phyloP scores from a whole-genome alignment of 2,113 vertebrate genomes.

The Colaptes auratus region DNA sequence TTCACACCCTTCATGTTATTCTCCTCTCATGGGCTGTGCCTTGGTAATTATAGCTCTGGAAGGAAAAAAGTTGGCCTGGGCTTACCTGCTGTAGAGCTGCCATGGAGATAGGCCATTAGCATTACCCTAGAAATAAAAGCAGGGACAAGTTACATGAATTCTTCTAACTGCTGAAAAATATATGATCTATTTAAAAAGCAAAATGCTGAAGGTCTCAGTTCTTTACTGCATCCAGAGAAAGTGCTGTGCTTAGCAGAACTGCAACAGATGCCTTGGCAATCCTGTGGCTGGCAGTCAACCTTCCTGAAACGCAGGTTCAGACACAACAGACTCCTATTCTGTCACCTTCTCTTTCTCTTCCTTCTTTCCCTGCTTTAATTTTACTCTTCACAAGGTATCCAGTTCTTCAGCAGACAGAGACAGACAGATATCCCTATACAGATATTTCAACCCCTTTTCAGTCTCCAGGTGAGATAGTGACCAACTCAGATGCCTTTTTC shows the following conservation, averaged over 20 bases:
- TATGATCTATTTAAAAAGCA: constrained; percentile 9
- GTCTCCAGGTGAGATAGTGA: neutral
- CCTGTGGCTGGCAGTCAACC: neutral
- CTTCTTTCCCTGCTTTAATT: neutral
- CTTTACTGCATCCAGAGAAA: neutral
- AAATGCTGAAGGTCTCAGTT: neutral
- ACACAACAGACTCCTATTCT: neutral
- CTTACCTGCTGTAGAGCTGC: neutral
- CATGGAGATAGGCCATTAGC: neutral
- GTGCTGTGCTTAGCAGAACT: neutral
- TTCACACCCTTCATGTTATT: neutral
- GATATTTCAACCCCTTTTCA: neutral
- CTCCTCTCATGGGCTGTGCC: neutral
- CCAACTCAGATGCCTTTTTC: neutral
- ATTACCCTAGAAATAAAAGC: neutral
- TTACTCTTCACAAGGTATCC: neutral
- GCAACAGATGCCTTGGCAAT: neutral
- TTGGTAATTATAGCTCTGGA: neutral
- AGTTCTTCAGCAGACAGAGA: neutral
- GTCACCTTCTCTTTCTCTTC: neutral
- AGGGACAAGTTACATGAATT: neutral
- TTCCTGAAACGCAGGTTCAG: neutral
- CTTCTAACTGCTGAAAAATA: neutral
- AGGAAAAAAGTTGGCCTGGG: neutral
- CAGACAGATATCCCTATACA: neutral